phyloP scores from a whole-genome alignment of 92 coral and sea anemone genomes.

The Palythoa caribaeorum region DNA sequence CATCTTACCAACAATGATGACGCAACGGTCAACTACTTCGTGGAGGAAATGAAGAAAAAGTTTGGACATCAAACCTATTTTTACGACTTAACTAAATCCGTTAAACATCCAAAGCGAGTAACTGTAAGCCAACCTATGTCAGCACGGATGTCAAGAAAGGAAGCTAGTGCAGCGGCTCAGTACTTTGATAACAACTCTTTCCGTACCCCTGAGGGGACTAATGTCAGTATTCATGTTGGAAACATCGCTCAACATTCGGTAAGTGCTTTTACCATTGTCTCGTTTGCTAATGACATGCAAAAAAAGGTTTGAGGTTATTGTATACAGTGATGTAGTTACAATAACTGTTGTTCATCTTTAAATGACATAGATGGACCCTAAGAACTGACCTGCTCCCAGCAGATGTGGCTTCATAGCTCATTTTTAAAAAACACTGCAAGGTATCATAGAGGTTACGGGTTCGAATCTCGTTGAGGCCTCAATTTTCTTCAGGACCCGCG shows the following conservation, averaged over 20 bases:
- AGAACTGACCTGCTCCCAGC: no score
- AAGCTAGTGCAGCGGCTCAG: background rate
- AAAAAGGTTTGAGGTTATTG: no score
- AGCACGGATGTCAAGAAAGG: background rate
- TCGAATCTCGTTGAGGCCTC: no score
- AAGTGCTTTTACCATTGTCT: background rate
- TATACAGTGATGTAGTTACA: background rate
- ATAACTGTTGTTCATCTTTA: no score
- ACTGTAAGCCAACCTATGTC: background rate
- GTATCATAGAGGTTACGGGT: no score
- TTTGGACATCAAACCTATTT: conserved; percentile 44
- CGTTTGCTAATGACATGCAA: background rate
- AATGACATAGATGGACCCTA: no score
- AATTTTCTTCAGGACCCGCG: no score
- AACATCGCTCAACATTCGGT: conserved; percentile 14
- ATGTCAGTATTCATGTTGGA: conserved; percentile 12
- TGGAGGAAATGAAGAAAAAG: conserved; percentile 57
- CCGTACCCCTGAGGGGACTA: conserved; percentile 3
- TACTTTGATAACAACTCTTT: background rate
- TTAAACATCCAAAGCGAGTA: background rate
- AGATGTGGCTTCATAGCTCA: no score
- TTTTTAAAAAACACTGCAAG: no score
- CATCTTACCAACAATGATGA: conserved; percentile 67
- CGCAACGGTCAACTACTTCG: conserved; percentile 51
- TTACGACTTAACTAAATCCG: conserved; percentile 2